phyloP scores from a whole-genome alignment of 2,797 vertebrate genomes.

The Lacerta bilineata region DNA sequence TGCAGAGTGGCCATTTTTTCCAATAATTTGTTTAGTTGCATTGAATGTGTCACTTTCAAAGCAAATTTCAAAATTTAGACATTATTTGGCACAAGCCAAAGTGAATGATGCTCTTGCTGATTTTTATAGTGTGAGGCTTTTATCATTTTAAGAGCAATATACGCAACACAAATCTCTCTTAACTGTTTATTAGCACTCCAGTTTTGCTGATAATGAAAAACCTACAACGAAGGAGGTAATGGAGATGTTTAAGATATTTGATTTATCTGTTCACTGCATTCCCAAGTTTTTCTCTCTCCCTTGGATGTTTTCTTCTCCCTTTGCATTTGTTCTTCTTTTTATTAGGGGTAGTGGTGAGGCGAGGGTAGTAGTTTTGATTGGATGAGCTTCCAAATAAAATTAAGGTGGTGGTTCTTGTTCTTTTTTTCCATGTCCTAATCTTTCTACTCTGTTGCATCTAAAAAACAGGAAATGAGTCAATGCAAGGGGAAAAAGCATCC shows the following conservation, averaged over 20 bases:
- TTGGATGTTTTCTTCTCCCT: background rate
- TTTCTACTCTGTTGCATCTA: constrained; percentile 43
- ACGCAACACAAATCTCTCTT: background rate
- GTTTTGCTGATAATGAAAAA: constrained; percentile 57
- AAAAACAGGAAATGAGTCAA: constrained; percentile 60
- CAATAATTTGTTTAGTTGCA: background rate
- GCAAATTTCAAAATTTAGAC: background rate
- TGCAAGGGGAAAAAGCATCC: constrained; percentile 29
- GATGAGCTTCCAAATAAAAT: constrained; percentile 35
- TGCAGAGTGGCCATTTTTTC: background rate
- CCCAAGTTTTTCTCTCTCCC: constrained; percentile 19
- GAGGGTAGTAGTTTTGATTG: constrained; percentile 37
- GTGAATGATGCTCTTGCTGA: constrained; percentile 22
- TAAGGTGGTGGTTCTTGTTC: constrained; percentile 18
- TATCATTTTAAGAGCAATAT: constrained; percentile 46
- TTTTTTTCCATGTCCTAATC: background rate
- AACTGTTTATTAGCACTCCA: constrained; percentile 31
- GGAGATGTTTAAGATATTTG: constrained; percentile 35
- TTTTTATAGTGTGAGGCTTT: constrained; percentile 50
- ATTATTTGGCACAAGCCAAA: background rate
- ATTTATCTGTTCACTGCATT: constrained; percentile 50
- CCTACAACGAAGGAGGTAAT: constrained; percentile 28
- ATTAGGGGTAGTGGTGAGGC: background rate
- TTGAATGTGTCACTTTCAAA: background rate
- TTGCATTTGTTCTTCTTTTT: background rate